Evolutionary conservation across 2,113 vertebrate genomes (phyloP).

Genomic region (Corythaixoides concolor): DNA sequence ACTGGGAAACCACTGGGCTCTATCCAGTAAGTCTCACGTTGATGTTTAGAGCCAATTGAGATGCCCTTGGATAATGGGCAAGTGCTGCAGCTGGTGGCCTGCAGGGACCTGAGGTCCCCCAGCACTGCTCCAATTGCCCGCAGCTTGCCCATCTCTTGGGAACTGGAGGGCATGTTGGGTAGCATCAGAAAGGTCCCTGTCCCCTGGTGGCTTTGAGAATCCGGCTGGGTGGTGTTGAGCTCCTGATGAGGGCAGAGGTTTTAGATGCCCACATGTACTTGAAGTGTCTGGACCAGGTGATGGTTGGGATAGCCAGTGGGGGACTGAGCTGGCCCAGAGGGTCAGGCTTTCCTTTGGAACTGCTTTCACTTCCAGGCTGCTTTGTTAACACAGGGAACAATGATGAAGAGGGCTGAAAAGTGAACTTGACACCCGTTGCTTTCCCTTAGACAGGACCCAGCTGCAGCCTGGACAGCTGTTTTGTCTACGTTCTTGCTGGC

Average conservation of each 20-base stretch:
- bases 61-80: neutral
- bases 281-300: fast-evolving
- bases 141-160: neutral
- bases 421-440: neutral
- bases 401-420: neutral
- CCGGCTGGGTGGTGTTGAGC: fast-evolving
- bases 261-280: fast-evolving
- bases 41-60: neutral
- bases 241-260: neutral
- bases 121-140: neutral
- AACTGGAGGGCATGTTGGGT: neutral
- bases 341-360: neutral
- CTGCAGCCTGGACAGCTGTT: neutral
- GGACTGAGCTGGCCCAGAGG: neutral
- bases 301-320: neutral
- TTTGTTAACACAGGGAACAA: neutral
- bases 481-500: neutral
- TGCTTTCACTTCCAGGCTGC: neutral
- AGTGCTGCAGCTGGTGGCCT: neutral
- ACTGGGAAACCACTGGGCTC: neutral
- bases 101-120: fast-evolving
- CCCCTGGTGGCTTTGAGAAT: neutral
- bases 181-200: neutral
- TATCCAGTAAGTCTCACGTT: neutral
- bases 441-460: neutral